Base-by-base conservation (phyloP, 1,140 invertebrate genomes). In the Scaptomyza montana region DNA sequence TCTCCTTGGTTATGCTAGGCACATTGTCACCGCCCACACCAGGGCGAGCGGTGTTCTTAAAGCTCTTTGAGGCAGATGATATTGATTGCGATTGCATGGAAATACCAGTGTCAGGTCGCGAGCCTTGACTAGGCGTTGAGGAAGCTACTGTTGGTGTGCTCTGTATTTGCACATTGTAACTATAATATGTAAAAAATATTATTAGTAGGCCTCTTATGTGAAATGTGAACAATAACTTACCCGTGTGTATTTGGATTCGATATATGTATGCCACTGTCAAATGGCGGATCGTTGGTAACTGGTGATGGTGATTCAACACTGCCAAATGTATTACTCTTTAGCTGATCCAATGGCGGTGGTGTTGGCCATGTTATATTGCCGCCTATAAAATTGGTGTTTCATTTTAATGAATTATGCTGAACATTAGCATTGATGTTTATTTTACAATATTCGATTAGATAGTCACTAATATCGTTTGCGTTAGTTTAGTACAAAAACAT, bases 61-160 rank as follows among this genome's bases (percentile, higher is more conserved):
- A 78, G 67, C 92, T 82, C 54, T 93, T 93, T 77, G 78, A 92
- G 74, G 77, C 61, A 0, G 90, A 80, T 8, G 82, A 76, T 36
- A 64, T 91, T 4, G 93, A 89, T 54, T 84, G 80, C 33, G 80
- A 77, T 63, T 85, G 90, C 6, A 81, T 78, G 53, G 93, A 77
- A 80, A 93, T 63, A 89, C 92, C 54, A 77, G 93, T 69, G 85
- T 92, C 64, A 77, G 78, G 77, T 80, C 93, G 45, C 80, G 93
- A 59, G 67, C 91, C 79, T 16, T 91, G 90, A 74, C 90, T 91
- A 5, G 79, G 61, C 66, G 87, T 89, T 19, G 87, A 91, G 41
- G 90, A 89, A 36, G 90, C 87, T 59, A 91, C 10, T 0, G 90
- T 91, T 10, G 93, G 92, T 43, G 89, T 90, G 50, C 75, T 90